phyloP scores from a whole-genome alignment of 2,113 vertebrate genomes.

The Uropsilus gracilis region DNA sequence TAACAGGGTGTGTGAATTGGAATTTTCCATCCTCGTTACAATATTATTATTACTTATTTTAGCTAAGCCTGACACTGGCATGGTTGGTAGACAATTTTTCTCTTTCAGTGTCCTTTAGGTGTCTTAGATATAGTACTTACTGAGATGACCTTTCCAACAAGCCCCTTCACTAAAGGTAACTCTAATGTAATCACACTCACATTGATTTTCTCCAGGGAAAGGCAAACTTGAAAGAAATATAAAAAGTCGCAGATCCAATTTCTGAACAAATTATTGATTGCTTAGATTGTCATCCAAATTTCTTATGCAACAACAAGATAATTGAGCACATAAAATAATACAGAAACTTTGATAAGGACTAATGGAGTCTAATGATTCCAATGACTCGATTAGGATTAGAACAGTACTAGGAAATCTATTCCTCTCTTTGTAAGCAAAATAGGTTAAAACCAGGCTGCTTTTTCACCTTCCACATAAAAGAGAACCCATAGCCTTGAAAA shows the following conservation, averaged over 20 bases:
- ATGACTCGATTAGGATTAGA: background rate
- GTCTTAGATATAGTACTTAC: background rate
- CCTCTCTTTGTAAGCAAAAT: no score
- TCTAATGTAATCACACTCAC: constrained; percentile 30
- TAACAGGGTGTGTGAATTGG: background rate
- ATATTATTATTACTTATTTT: constrained; percentile 27
- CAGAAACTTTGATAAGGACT: background rate
- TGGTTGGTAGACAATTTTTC: background rate
- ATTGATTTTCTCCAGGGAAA: constrained; percentile 2
- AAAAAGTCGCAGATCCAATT: background rate
- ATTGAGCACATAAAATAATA: background rate
- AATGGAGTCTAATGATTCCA: background rate
- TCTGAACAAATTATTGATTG: constrained; percentile 43
- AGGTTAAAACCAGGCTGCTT: no score
- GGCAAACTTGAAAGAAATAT: constrained; percentile 15
- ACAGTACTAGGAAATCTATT: background rate
- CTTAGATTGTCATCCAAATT: background rate
- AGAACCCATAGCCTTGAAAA: no score
- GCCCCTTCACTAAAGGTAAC: background rate
- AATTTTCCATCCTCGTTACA: constrained; percentile 36
- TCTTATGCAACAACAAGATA: background rate
- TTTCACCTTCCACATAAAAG: no score
- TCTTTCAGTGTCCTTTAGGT: background rate
- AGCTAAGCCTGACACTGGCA: constrained; percentile 1
- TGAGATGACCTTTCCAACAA: constrained; percentile 25